Evolutionary conservation across 2,113 vertebrate genomes (phyloP), one percentile per base, ranked within the genome.

Genomic region (Apaloderma vittatum): DNA sequence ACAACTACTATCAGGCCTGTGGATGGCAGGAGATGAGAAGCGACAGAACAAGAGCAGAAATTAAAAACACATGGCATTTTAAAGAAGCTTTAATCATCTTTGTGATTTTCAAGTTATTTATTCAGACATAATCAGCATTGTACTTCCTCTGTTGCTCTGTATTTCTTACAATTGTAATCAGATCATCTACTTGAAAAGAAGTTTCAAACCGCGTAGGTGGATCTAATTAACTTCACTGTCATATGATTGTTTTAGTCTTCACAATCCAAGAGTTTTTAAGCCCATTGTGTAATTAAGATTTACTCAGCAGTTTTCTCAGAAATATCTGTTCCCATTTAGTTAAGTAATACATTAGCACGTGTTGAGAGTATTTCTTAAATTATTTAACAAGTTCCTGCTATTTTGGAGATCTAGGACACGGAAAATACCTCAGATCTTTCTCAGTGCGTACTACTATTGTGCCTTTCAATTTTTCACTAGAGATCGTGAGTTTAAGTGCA

Each of bases 151-250:
- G 93, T 66, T 96, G 89, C 95, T 96, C 88, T 78, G 21, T 55
- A 96, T 89, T 93, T 95, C 94, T 97, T 95, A 96, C 89, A 96
- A 93, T 75, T 97, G 93, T 96, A 97, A 92, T 97, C 96, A 97
- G 93, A 96, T 96, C 96, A 96, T 63, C 85, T 90, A 93, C 87
- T 62, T 97, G 91, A 97, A 97, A 97, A 94, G 91, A 94, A 93
- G 86, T 94, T 97, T 93, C 96, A 75, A 97, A 96, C 95, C 2
- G 34, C 1, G 49, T 93, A 97, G 95, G 94, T 88, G 95, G 89
- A 96, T 95, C 91, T 95, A 94, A 98, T 96, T 97, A 97, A 97
- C 88, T 94, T 81, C 92, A 74, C 92, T 85, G 94, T 81, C 72
- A 12, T 78, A 52, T 86, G 81, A 94, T 85, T 95, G 80, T 62